Base-by-base conservation (phyloP, 2,113 vertebrate genomes). In the Dipodomys ordii region DNA sequence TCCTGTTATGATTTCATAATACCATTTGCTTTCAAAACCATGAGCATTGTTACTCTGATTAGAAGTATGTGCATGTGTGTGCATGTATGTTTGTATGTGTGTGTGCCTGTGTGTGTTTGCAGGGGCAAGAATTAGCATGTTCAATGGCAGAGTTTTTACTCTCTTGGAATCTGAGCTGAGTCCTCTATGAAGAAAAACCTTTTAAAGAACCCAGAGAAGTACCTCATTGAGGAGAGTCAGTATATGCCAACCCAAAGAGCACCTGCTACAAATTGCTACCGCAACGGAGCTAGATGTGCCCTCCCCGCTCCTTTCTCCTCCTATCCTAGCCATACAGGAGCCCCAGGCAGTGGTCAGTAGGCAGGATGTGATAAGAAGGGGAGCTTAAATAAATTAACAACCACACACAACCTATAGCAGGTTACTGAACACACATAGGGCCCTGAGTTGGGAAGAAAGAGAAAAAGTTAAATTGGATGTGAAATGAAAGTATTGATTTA, bases 401-500 rank as follows among this genome's bases (percentile, higher is more conserved):
- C 20, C 78, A 49, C 22, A 1, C 57, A 76, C 22, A 30, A 72
- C 78, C 62, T 60, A 83, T 87, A 3, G 2, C 85, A 82, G 62
- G 69, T 28, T 49, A n/a, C 78, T 2, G 18, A 79, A 69, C 85
- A 80, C 7, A 16, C 53, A 44, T 9, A 88, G 44, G 16, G 16
- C n/a, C 53, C 85, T 0, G 2, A 94, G 62, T 27, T 67, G 57
- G 81, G n/a, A 90, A 95, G 71, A 95, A 79, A 94, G n/a, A 92
- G 86, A 91, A 94, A 94, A 95, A 73, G 46, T 96, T 89, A 96
- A 96, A 96, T 97, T 97, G 90, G 90, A 96, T 94, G 90, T 96
- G 95, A 97, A 97, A 97, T 96, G 92, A 96, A 97, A 93, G 94
- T 96, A 97, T 95, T 97, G 95, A 97, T 97, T 96, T 96, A 95